These are phyloP conservation scores for Leucozona laternaria DNA, from an alignment of 2,888 invertebrate genomes.

Conservation along the genomic window DNA sequence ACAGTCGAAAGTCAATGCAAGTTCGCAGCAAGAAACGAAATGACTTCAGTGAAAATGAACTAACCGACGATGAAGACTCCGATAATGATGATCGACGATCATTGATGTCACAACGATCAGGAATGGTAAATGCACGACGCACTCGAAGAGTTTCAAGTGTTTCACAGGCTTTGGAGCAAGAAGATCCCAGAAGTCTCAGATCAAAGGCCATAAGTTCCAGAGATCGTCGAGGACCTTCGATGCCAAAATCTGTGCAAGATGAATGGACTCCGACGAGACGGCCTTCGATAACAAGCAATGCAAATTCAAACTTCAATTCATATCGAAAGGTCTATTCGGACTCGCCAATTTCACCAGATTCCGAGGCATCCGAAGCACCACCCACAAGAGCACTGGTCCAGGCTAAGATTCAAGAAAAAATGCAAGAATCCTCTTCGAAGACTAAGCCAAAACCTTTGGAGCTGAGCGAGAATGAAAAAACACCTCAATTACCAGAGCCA, in stretches of 20 bases:
- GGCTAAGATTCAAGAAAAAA: conserved; percentile 83
- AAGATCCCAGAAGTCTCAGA: conserved; percentile 75
- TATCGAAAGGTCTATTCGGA: conserved; percentile 80
- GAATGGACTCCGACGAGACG: conserved; percentile 80
- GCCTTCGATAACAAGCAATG: conserved; percentile 73
- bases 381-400: conserved; percentile 82
- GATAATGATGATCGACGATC: conserved; percentile 85
- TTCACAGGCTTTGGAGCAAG: conserved; percentile 80
- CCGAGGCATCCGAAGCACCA: conserved; percentile 81
- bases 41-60: conserved; percentile 84
- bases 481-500: conserved; percentile 35
- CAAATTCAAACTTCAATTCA: conserved; percentile 72
- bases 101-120: conserved; percentile 82
- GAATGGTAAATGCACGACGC: conserved; percentile 77
- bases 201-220: conserved; percentile 78
- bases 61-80: conserved; percentile 87
- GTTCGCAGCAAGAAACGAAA: conserved; percentile 85
- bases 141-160: conserved; percentile 80
- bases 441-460: conserved; percentile 48
- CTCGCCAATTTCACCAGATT: conserved; percentile 80
- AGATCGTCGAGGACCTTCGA: conserved; percentile 78
- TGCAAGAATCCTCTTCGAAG: conserved; percentile 76
- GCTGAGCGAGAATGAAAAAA: conserved; percentile 50
- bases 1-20: conserved; percentile 88
- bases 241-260: conserved; percentile 80